A percentile compares a stretch with the other conserved stretches of the same genome.
phyloP scores from a whole-genome alignment of 2,113 vertebrate genomes.

The Odontophorus gujanensis region DNA sequence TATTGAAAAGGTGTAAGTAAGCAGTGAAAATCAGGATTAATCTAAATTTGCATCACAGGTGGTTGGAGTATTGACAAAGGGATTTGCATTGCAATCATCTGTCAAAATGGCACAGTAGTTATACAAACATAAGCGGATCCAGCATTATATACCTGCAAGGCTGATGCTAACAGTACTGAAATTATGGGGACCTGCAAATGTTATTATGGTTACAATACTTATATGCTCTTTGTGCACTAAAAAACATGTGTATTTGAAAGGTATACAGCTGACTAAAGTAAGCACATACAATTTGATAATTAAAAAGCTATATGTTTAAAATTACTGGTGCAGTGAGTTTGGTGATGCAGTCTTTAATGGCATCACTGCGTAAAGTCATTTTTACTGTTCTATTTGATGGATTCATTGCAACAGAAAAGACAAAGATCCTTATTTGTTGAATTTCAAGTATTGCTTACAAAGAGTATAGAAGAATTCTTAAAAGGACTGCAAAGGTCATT shows the following conservation, averaged over 20 bases:
- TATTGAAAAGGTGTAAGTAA: neutral
- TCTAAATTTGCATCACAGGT: conserved; percentile 37
- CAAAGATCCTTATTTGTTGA: neutral
- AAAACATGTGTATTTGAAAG: neutral
- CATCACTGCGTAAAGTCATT: neutral
- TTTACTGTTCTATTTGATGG: neutral
- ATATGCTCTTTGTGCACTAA: neutral
- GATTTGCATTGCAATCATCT: conserved; percentile 18
- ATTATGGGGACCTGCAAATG: neutral
- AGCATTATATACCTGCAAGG: neutral
- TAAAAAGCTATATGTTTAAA: neutral
- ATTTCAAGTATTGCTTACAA: neutral
- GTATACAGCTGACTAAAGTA: neutral
- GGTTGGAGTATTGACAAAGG: conserved; percentile 17
- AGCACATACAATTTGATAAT: neutral
- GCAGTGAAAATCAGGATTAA: conserved; percentile 20
- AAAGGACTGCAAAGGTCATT: neutral
- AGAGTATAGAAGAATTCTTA: rapidly evolving
- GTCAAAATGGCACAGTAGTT: neutral
- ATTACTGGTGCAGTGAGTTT: neutral
- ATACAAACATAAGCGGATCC: neutral
- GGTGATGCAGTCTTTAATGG: neutral
- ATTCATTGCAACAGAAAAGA: neutral
- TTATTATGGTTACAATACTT: neutral
- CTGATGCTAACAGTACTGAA: neutral